Conservation (phyloP, 2,888 invertebrate genomes). For the Conops quadrifasciatus region DNA sequence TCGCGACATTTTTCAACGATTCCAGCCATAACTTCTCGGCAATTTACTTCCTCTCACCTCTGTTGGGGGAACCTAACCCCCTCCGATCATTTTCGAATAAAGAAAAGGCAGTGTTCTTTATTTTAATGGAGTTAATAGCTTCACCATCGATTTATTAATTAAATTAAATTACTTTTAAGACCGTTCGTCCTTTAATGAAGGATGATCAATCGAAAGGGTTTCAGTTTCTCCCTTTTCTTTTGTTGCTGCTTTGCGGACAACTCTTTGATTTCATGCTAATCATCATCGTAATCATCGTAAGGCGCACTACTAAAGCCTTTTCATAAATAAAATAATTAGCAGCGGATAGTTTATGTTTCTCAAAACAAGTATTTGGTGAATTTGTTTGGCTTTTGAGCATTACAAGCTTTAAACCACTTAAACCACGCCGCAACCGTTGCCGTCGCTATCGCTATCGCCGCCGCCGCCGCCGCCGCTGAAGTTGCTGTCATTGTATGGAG, state of each 20-base stretch:
- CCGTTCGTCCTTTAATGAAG: too few species aligned
- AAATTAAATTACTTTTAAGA: too few species aligned
- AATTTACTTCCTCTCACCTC: too few species aligned
- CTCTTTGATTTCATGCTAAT: not conserved
- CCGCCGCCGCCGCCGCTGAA: not conserved
- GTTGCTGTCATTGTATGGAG: too few species aligned
- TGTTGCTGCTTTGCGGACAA: not conserved
- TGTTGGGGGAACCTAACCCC: too few species aligned
- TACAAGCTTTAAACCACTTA: conserved; percentile 22
- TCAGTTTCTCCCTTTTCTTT: not conserved
- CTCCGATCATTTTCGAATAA: too few species aligned
- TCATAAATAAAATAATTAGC: conserved; percentile 21
- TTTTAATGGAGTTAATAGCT: too few species aligned
- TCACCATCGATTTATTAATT: too few species aligned
- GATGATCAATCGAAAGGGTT: not conserved
- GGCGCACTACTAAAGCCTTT: conserved; percentile 5
- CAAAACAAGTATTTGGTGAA: not conserved
- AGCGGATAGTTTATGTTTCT: not conserved
- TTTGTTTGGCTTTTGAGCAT: conserved; percentile 18
- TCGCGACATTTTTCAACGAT: too few species aligned
- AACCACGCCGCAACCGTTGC: conserved; percentile 1
- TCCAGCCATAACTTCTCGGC: too few species aligned
- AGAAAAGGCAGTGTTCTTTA: too few species aligned
- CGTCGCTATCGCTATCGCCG: too few species aligned
- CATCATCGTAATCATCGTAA: conserved; percentile 2